A percentile compares a stretch with the other conserved stretches of the same genome.
Conservation (phyloP, 37 sponge, comb jelly and placozoan species). For the Mnemiopsis leidyi region DNA sequence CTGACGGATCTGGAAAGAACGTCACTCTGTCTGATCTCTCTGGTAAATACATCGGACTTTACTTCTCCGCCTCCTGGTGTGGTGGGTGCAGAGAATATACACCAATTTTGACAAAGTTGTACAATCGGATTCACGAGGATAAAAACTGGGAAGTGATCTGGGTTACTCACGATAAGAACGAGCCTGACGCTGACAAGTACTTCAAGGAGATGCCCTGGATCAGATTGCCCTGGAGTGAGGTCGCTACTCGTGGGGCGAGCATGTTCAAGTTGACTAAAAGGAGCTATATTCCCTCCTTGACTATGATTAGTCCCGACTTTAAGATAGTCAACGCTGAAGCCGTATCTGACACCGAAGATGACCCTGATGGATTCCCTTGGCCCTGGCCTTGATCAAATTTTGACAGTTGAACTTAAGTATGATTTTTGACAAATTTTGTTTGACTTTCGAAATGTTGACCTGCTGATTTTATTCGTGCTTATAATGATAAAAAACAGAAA, state of each 20-base stretch:
- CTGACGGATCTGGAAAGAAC: slow-evolving; percentile 10
- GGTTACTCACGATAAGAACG: neutral
- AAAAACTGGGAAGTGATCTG: slow-evolving; percentile 19
- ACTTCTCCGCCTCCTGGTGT: slow-evolving; percentile 21
- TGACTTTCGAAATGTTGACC: too few relatives aligned
- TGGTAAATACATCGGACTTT: slow-evolving; percentile 16
- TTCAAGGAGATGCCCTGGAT: slow-evolving; percentile 25
- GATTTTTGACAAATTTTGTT: too few relatives aligned
- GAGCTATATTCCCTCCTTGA: neutral
- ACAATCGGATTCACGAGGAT: neutral
- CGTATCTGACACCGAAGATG: neutral
- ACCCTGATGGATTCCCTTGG: neutral
- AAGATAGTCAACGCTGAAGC: neutral
- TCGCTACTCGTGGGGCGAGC: neutral
- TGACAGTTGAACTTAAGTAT: too few relatives aligned
- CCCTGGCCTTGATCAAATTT: too few relatives aligned
- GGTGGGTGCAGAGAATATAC: neutral
- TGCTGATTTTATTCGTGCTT: too few relatives aligned
- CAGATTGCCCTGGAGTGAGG: neutral
- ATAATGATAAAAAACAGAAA: too few relatives aligned
- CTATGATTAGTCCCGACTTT: neutral
- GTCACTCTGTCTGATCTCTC: neutral
- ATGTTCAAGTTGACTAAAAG: neutral
- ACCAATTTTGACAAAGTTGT: neutral
- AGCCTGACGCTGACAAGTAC: neutral